These are phyloP conservation scores for Agrilus planipennis DNA, from an alignment of 1,140 invertebrate genomes.

Conservation along the genomic window DNA sequence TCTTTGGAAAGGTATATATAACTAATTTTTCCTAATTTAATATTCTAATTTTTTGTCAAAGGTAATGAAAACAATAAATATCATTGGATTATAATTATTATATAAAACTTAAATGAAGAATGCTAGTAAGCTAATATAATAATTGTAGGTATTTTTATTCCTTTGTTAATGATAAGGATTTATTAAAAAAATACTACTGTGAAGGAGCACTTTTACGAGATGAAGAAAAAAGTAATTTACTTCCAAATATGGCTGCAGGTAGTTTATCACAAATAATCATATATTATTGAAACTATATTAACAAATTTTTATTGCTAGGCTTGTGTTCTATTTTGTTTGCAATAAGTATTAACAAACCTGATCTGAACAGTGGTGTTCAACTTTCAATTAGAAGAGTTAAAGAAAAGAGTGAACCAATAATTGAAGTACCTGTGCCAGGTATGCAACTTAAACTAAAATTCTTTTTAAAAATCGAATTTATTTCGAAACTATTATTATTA, in stretches of 20 bases:
- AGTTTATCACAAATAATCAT: constrained; percentile 10
- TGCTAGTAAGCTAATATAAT: constrained; percentile 4
- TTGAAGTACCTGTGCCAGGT: constrained; percentile 34
- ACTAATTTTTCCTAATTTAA: neutral
- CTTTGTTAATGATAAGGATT: constrained; percentile 51
- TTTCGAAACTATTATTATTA: too few relatives aligned
- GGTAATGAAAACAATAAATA: too few relatives aligned
- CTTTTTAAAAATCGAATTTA: too few relatives aligned
- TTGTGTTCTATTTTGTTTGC: constrained; percentile 81
- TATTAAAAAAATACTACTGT: constrained; percentile 67
- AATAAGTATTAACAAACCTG: constrained; percentile 74
- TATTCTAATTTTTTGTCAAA: neutral
- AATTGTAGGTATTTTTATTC: constrained; percentile 52
- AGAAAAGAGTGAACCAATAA: constrained; percentile 34
- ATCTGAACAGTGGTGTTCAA: constrained; percentile 48
- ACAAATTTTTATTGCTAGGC: constrained; percentile 42
- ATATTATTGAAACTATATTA: constrained; percentile 8
- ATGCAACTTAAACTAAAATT: too few relatives aligned
- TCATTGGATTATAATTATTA: too few relatives aligned
- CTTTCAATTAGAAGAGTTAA: constrained; percentile 16
- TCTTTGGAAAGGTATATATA: constrained; percentile 61
- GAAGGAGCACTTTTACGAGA: constrained; percentile 70
- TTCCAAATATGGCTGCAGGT: constrained; percentile 77
- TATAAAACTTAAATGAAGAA: too few relatives aligned
- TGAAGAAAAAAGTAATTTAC: constrained; percentile 56